A percentile compares a stretch with the other conserved stretches of the same genome.
Conservation (phyloP, 2,888 invertebrate species). For the Zaprionus obscuricornis region DNA sequence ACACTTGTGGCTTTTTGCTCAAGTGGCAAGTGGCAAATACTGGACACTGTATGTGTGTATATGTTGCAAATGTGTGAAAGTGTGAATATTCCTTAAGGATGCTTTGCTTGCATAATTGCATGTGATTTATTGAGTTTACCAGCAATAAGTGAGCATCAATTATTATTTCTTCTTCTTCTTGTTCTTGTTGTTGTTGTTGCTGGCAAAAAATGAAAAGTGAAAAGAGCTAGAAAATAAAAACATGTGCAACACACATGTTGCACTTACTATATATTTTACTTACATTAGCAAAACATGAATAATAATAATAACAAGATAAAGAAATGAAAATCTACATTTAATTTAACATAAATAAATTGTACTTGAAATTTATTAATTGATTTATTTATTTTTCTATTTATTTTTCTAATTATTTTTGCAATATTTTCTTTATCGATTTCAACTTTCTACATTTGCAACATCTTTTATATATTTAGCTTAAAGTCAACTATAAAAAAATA, state of each 20-base stretch:
- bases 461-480: constrained; percentile 2
- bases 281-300: too few relatives aligned
- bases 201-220: constrained; percentile 58
- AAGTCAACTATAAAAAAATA: too few relatives aligned
- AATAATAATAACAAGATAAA: too few relatives aligned
- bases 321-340: too few relatives aligned
- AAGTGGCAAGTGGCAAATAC: constrained; percentile 10
- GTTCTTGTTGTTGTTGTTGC: background rate
- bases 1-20: constrained; percentile 69
- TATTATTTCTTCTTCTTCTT: background rate
- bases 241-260: too few relatives aligned
- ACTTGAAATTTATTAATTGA: too few relatives aligned
- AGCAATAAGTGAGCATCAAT: constrained; percentile 28
- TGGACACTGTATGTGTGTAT: constrained; percentile 4
- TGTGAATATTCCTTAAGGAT: constrained; percentile 78
- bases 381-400: too few relatives aligned
- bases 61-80: constrained; percentile 68
- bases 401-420: too few relatives aligned
- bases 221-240: constrained; percentile 17
- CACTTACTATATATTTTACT: too few relatives aligned
- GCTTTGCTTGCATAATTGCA: constrained; percentile 73
- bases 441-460: too few relatives aligned
- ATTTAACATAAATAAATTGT: too few relatives aligned
- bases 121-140: constrained; percentile 69
- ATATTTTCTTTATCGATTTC: too few relatives aligned